phyloP scores from a whole-genome alignment of 2,888 invertebrate species.

The Latrodectus elegans region DNA sequence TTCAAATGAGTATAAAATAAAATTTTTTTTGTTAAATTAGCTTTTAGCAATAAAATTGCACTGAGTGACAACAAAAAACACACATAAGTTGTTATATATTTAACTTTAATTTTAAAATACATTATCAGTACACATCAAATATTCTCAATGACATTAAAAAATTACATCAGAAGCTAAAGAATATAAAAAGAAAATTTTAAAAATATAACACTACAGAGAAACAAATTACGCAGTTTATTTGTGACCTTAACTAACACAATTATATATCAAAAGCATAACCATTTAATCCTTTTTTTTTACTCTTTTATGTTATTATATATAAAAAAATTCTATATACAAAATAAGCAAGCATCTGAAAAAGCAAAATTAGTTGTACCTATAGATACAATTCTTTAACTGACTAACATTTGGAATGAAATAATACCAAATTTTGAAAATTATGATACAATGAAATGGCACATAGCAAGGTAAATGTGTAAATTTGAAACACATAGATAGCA shows the following conservation, averaged over 20 bases:
- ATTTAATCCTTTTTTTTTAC: constrained; percentile 13
- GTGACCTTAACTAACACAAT: not conserved
- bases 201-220: constrained; percentile 54
- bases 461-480: constrained; percentile 41
- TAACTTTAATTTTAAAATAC: constrained; percentile 67
- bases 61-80: not conserved
- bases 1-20: no score
- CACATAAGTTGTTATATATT: constrained; percentile 37
- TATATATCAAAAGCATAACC: constrained; percentile 42
- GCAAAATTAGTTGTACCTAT: constrained; percentile 16
- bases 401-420: not conserved
- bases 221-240: not conserved
- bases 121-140: constrained; percentile 62
- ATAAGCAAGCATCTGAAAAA: constrained; percentile 46
- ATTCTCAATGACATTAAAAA: constrained; percentile 63
- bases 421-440: not conserved
- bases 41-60: no score
- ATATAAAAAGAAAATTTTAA: constrained; percentile 52
- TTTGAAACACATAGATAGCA: constrained; percentile 19
- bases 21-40: no score
- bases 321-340: constrained; percentile 65
- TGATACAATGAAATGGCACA: constrained; percentile 48
- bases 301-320: constrained; percentile 26
- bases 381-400: not conserved
- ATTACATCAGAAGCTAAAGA: constrained; percentile 66